Percentiles rank a stretch among this genome's conserved stretches.
Conservation (phyloP, 2,113 vertebrate genomes). For the Nyctibius bracteatus region DNA sequence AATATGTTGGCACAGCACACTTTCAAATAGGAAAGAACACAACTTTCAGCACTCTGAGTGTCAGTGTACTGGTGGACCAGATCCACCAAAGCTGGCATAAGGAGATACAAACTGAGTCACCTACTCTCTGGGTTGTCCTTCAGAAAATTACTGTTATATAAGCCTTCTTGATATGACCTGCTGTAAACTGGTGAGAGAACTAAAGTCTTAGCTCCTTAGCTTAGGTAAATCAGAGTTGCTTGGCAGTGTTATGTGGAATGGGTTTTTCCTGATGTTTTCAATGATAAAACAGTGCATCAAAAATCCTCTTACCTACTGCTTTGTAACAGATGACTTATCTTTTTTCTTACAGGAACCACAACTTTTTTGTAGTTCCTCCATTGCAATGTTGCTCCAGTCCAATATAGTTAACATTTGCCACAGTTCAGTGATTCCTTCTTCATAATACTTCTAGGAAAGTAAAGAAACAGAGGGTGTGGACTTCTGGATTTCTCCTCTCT, state of each 20-base stretch:
- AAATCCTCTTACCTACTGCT: neutral
- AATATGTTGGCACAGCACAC: neutral
- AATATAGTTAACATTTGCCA: neutral
- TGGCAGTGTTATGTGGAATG: neutral
- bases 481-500: neutral
- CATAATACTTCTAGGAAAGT: neutral
- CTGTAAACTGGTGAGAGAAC: neutral
- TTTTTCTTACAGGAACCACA: neutral
- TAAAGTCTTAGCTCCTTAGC: neutral
- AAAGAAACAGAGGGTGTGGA: neutral
- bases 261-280: neutral
- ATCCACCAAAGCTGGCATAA: neutral
- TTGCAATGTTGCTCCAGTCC: neutral
- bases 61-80: neutral
- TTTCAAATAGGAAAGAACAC: neutral
- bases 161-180: neutral
- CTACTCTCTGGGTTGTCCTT: neutral
- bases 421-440: neutral
- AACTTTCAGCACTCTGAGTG: neutral
- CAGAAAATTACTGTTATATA: neutral
- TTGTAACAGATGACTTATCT: neutral
- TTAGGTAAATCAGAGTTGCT: neutral
- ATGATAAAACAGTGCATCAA: neutral
- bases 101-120: neutral
- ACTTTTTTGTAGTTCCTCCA: neutral